Conservation (phyloP, 2,888 invertebrate species). For the Antheraea yamamai region DNA sequence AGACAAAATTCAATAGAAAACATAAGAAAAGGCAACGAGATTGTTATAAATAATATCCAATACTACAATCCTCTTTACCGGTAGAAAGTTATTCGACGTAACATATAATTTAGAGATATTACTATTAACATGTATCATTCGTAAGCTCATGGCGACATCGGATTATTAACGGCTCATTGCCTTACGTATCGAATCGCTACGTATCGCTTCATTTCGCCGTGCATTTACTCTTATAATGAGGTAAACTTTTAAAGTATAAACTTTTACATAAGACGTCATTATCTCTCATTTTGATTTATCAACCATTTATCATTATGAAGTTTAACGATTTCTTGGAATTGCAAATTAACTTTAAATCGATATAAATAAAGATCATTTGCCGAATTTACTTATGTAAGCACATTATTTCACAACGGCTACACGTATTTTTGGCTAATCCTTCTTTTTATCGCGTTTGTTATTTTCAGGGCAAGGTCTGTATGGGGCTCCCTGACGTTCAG, state of each 20-base stretch:
- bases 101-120: not conserved
- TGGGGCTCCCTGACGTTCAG: too few species aligned
- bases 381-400: too few species aligned
- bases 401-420: too few species aligned
- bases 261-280: not conserved
- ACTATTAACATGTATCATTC: not conserved
- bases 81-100: conserved; percentile 9
- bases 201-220: conserved; percentile 14
- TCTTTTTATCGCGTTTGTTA: too few species aligned
- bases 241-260: not conserved
- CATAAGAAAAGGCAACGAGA: not conserved
- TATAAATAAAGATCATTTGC: too few species aligned
- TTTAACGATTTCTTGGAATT: not conserved
- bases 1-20: not conserved
- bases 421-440: too few species aligned
- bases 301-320: not conserved
- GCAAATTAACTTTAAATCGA: not conserved
- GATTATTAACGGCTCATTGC: not conserved
- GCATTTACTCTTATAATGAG: conserved; percentile 3
- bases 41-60: not conserved
- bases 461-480: too few species aligned
- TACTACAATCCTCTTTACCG: not conserved
- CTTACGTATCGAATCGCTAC: conserved; percentile 9
- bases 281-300: not conserved
- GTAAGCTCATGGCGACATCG: not conserved